Conservation (phyloP, 2,113 vertebrate species). For the Cynocephalus volans region DNA sequence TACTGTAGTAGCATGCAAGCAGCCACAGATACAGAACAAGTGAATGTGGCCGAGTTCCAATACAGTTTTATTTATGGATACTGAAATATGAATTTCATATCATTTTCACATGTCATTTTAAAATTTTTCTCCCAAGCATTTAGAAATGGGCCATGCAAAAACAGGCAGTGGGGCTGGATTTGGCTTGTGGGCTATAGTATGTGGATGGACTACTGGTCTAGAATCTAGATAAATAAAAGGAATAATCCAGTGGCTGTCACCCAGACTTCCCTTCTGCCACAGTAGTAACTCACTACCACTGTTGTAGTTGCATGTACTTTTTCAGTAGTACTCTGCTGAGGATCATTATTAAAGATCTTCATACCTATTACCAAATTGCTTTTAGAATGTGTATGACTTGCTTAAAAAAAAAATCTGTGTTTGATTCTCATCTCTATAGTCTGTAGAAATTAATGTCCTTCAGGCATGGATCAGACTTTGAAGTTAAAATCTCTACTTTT, state of each 20-base stretch:
- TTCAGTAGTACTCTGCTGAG: neutral
- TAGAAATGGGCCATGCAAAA: neutral
- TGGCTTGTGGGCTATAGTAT: neutral
- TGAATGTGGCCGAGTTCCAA: accelerated
- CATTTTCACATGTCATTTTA: neutral
- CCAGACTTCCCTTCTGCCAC: neutral
- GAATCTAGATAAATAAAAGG: neutral
- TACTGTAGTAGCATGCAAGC: neutral
- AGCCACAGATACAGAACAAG: accelerated
- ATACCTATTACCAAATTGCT: neutral
- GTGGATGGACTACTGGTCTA: neutral
- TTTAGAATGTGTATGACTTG: neutral
- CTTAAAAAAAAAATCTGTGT: neutral
- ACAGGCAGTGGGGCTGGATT: neutral
- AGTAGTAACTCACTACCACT: accelerated
- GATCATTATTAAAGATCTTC: neutral
- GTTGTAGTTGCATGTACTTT: neutral
- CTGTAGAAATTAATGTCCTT: neutral
- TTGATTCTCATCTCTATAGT: neutral
- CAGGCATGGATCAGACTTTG: neutral
- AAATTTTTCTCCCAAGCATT: neutral
- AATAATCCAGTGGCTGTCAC: neutral
- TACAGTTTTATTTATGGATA: neutral
- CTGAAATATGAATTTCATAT: neutral
- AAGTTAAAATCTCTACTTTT: neutral